Percentiles rank a stretch among this genome's conserved stretches.
phyloP scores from a whole-genome alignment of 2,888 invertebrate species.

The Rhodophaea formosa region DNA sequence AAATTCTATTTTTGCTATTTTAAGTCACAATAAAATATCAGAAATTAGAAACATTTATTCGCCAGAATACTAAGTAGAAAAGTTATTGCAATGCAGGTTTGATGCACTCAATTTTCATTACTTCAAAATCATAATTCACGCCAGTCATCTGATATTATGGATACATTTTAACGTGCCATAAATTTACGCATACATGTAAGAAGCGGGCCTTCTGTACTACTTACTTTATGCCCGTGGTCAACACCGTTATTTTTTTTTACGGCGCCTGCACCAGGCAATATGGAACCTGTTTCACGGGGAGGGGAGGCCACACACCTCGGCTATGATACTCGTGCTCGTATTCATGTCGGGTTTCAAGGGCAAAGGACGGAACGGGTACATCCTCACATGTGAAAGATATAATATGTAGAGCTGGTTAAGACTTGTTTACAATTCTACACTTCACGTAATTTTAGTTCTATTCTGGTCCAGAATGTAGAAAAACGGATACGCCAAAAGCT shows the following conservation, averaged over 20 bases:
- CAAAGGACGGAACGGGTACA: slow-evolving; percentile 5
- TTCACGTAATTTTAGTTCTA: too few relatives aligned
- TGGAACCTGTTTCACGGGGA: slow-evolving; percentile 59
- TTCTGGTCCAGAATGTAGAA: too few relatives aligned
- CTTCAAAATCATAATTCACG: too few relatives aligned
- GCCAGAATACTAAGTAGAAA: too few relatives aligned
- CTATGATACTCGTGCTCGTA: slow-evolving; percentile 14
- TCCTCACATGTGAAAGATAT: background rate
- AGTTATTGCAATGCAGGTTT: too few relatives aligned
- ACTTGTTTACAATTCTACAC: too few relatives aligned
- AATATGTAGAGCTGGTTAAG: background rate
- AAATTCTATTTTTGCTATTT: too few relatives aligned
- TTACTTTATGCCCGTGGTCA: slow-evolving; percentile 25
- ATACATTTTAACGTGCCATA: background rate
- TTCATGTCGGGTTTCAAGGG: slow-evolving; percentile 15
- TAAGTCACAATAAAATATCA: too few relatives aligned
- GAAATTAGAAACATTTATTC: too few relatives aligned
- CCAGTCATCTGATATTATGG: slow-evolving; percentile 6
- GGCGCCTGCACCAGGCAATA: slow-evolving; percentile 38
- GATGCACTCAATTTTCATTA: too few relatives aligned
- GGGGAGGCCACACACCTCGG: slow-evolving; percentile 55
- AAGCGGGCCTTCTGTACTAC: background rate
- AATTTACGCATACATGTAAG: background rate
- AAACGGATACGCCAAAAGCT: too few relatives aligned
- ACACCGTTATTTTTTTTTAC: slow-evolving; percentile 49